Evolutionary conservation across 2,888 invertebrate species (phyloP).

Genomic region (Eustalomyia histrio): DNA sequence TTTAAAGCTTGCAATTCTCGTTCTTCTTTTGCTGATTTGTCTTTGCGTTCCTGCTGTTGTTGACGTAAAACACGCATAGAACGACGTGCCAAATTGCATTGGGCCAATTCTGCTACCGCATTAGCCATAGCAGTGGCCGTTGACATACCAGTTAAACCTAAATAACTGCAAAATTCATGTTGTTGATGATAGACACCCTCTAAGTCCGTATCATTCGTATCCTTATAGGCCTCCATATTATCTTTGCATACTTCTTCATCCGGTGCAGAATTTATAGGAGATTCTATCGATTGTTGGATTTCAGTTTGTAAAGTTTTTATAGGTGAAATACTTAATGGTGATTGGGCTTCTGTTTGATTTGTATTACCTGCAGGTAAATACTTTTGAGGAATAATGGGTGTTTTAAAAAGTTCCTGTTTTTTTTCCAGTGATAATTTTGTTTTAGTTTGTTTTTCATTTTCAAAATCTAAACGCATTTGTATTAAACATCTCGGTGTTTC

Average conservation of each 20-base stretch:
- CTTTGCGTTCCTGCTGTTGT: constrained; percentile 70
- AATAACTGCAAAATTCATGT: constrained; percentile 78
- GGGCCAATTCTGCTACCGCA: constrained; percentile 74
- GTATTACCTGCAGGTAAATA: constrained; percentile 51
- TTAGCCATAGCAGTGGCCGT: constrained; percentile 76
- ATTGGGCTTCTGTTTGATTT: constrained; percentile 11
- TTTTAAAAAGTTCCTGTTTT: constrained; percentile 69
- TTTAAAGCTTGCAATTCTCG: constrained; percentile 32
- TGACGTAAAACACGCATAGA: constrained; percentile 74
- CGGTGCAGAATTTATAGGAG: not conserved
- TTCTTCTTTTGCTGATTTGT: constrained; percentile 53
- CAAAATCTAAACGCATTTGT: constrained; percentile 65
- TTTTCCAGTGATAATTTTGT: constrained; percentile 63
- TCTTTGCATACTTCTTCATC: not conserved
- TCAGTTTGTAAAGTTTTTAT: constrained; percentile 3
- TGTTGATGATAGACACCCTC: constrained; percentile 72
- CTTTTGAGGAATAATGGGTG: constrained; percentile 68
- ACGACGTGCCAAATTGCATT: constrained; percentile 72
- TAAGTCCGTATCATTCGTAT: constrained; percentile 8
- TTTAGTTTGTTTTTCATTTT: constrained; percentile 67
- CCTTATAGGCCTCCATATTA: constrained; percentile 1
- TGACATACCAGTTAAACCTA: constrained; percentile 76
- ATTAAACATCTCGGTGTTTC: constrained; percentile 55
- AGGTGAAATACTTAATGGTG: constrained; percentile 14
- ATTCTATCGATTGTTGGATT: not conserved